Evolutionary conservation across 2,888 invertebrate species (phyloP).

Genomic region (Pristionchus fissidentatus): DNA sequence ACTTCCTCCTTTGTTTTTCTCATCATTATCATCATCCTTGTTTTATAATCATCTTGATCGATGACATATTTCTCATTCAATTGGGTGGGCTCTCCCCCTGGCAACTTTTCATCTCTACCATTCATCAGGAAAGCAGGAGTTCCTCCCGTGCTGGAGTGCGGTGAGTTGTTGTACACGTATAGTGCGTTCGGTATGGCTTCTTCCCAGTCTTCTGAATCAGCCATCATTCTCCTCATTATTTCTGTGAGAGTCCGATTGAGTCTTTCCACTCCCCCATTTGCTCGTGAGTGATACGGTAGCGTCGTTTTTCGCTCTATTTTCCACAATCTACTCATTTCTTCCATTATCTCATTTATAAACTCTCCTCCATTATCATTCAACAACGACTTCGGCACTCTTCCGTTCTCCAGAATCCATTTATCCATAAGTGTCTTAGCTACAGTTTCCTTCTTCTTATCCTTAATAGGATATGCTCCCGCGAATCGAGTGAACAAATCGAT

Average conservation of each 20-base stretch:
- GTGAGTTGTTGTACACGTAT: not conserved
- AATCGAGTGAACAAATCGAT: not conserved
- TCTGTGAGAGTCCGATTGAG: constrained; percentile 19
- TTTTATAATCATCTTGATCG: not conserved
- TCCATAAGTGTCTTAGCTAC: not conserved
- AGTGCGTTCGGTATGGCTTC: not conserved
- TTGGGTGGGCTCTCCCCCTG: not conserved
- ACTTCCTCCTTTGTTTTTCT: not conserved
- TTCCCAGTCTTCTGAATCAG: not conserved
- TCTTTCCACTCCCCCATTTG: constrained; percentile 50
- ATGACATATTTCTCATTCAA: not conserved
- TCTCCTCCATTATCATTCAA: constrained; percentile 1
- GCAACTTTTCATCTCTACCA: constrained; percentile 19
- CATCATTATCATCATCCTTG: not conserved
- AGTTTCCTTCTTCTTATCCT: not conserved
- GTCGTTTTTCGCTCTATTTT: not conserved
- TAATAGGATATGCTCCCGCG: not conserved
- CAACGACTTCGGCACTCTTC: constrained; percentile 7
- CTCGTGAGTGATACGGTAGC: constrained; percentile 48
- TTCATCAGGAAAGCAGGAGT: not conserved
- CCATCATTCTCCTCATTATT: constrained; percentile 31
- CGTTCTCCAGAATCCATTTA: constrained; percentile 44
- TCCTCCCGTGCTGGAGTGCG: not conserved
- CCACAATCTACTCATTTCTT: not conserved
- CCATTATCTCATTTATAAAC: constrained; percentile 24